Evolutionary conservation across 2,113 vertebrate species (phyloP).

Genomic region (rat (Rattus norvegicus)): DNA sequence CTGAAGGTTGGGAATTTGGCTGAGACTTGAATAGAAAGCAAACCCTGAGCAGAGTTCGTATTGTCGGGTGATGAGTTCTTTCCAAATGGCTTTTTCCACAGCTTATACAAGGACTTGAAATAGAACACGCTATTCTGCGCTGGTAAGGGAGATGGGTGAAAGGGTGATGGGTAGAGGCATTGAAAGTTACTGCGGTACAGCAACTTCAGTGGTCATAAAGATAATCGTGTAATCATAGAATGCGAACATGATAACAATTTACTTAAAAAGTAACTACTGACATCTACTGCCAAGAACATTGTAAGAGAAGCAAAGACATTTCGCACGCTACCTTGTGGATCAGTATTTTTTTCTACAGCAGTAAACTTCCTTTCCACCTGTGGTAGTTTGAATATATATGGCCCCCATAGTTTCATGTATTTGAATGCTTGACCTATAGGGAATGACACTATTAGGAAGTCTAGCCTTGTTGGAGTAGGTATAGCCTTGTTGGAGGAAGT

Average conservation of each 20-base stretch:
- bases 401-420: too few species aligned
- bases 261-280: neutral
- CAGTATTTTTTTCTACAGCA: neutral
- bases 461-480: too few species aligned
- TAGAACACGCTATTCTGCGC: fast-evolving
- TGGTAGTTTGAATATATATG: too few species aligned
- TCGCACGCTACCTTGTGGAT: neutral
- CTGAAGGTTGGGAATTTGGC: constrained; percentile 1
- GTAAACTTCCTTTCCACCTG: neutral
- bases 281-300: fast-evolving
- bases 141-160: fast-evolving
- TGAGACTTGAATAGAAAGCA: neutral
- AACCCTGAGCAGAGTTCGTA: neutral
- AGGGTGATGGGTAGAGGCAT: fast-evolving
- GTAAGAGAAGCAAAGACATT: neutral
- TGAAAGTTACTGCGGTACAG: neutral
- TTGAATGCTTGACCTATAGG: too few species aligned
- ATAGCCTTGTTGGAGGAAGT: too few species aligned
- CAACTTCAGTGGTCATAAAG: neutral
- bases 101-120: neutral
- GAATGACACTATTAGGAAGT: too few species aligned
- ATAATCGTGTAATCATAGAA: too few species aligned
- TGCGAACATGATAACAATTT: neutral
- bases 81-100: neutral
- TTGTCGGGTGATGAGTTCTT: neutral